phyloP scores from a whole-genome alignment of 2,888 invertebrate genomes.

The Chromoteleia sp. region DNA sequence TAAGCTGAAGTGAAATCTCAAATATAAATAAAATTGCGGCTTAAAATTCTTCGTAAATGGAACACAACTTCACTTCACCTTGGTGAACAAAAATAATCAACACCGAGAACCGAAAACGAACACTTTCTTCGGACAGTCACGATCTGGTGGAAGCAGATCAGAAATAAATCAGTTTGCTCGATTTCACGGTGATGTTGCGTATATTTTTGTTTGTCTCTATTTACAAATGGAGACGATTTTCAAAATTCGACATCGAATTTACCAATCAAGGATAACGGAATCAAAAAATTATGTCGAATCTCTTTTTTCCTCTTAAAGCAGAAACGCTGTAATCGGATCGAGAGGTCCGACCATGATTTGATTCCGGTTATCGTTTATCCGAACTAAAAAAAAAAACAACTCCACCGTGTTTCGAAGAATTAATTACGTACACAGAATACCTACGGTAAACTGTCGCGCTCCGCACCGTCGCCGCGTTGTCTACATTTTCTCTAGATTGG shows the following conservation, averaged over 20 bases:
- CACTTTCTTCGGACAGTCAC: slow-evolving; percentile 19
- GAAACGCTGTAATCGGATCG: too few relatives aligned
- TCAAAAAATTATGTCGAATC: too few relatives aligned
- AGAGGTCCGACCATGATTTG: too few relatives aligned
- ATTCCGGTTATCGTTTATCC: too few relatives aligned
- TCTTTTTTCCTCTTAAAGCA: too few relatives aligned
- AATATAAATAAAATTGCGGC: not conserved
- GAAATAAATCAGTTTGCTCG: not conserved
- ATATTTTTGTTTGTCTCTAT: too few relatives aligned
- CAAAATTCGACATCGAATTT: too few relatives aligned
- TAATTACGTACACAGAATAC: slow-evolving; percentile 69
- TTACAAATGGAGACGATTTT: too few relatives aligned
- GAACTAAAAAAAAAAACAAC: too few relatives aligned
- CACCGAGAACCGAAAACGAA: slow-evolving; percentile 10
- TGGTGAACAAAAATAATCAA: slow-evolving; percentile 20
- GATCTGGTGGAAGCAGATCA: slow-evolving; percentile 11
- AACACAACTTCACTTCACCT: slow-evolving; percentile 27
- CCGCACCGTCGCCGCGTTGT: slow-evolving; percentile 79
- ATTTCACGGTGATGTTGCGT: slow-evolving; percentile 1
- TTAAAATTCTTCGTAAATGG: not conserved
- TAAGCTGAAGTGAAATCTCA: slow-evolving; percentile 26
- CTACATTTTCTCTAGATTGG: slow-evolving; percentile 80
- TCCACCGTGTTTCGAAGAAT: not conserved
- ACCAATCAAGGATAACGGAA: too few relatives aligned
- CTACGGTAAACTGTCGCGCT: slow-evolving; percentile 82